A percentile compares a stretch with the other conserved stretches of the same genome.
Conservation (phyloP, 1,140 invertebrate genomes). For the Brachionus paranguensis region DNA sequence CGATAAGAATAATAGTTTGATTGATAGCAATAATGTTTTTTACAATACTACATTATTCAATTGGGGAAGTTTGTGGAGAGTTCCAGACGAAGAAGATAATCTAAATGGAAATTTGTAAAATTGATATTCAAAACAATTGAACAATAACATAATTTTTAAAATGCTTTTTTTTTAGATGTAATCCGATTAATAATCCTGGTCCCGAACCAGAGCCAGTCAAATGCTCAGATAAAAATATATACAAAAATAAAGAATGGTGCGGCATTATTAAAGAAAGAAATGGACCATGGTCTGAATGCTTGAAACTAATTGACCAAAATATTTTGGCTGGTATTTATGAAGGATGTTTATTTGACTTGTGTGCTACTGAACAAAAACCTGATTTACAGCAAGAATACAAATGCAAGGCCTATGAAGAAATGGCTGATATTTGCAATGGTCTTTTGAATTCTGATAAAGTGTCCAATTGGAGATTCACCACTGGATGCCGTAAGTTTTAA, state of each 20-base stretch:
- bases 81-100: not conserved
- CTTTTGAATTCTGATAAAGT: not conserved
- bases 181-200: not conserved
- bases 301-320: not conserved
- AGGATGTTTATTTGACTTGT: constrained; percentile 19
- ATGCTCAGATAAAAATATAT: not conserved
- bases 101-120: not conserved
- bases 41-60: not conserved
- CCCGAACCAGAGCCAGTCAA: not conserved
- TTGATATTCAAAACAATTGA: not conserved
- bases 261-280: not conserved
- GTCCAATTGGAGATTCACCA: not conserved
- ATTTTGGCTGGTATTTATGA: not conserved
- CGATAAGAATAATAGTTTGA: not conserved
- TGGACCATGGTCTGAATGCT: not conserved
- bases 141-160: not conserved
- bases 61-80: constrained; percentile 30
- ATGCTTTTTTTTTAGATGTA: not conserved
- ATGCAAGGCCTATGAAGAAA: constrained; percentile 25
- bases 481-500: constrained; percentile 12
- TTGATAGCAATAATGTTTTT: not conserved
- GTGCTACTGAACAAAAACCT: not conserved
- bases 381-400: not conserved
- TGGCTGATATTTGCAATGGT: not conserved
- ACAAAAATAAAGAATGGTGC: not conserved